Evolutionary conservation across 2,113 vertebrate species (phyloP), one percentile per base, ranked within the genome.

Genomic region (Thunnus maccoyii): DNA sequence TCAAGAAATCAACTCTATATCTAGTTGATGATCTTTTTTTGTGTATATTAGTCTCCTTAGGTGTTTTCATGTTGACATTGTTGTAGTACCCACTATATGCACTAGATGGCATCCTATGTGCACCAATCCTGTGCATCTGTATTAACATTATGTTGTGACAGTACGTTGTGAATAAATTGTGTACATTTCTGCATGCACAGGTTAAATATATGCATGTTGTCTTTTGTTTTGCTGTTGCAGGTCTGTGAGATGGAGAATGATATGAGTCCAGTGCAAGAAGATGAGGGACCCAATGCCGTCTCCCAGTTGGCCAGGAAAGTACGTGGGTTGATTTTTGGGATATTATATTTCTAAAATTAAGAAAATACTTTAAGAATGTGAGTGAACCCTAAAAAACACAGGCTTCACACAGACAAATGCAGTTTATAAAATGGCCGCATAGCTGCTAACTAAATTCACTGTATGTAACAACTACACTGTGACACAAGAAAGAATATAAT

Each of bases 241-340:
- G 94, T 91, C 58, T 82, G 80, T 68, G 94, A 95, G 54, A 73
- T 66, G 20, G 90, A 88, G 18, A 87, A 91, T 27, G 92, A 95
- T 4, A 75, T 91, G 80, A 90, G 87, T 61, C 91, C 94, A 3
- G 88, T 94, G 30, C 91, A 94, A 83, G 88, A 92, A 4, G 94
- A 96, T 5, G 94, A 95, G 52, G 93, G 89, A 1, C 91, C 93
- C 20, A 95, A 76, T 27, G 75, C 92, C 1, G 92, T 96, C 11
- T 90, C 93, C n/a, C 94, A 95, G 60, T 48, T 96, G 84, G 94
- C 95, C 71, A 95, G 84, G 78, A 95, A 90, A 85, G 95, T 95
- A 92, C 58, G 92, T 78, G 16, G 0, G 14, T 22, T 65, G 11
- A 52, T 15, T 36, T 32, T 48, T 16, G 41, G 12, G 5, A 27